phyloP scores from a whole-genome alignment of 2,888 invertebrate genomes.

The Cremastobaeus sp. region DNA sequence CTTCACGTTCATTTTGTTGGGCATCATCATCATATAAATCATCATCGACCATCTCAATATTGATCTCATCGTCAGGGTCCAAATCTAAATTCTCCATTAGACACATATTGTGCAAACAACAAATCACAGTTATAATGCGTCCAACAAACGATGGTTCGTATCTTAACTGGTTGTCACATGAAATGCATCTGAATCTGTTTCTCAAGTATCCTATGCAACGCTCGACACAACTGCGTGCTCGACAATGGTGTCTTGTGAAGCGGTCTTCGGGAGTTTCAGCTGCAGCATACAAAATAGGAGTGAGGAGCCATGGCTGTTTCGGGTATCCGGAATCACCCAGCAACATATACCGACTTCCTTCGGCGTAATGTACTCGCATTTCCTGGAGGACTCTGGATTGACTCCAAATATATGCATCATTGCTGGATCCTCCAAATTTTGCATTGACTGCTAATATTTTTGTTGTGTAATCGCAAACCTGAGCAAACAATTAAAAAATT shows the following conservation, averaged over 20 bases:
- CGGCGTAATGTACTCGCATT: background rate
- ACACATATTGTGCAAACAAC: constrained; percentile 2
- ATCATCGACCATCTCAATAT: background rate
- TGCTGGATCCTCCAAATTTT: background rate
- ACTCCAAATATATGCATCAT: background rate
- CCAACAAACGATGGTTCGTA: constrained; percentile 4
- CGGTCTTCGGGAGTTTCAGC: background rate
- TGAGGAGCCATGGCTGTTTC: background rate
- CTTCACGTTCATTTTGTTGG: background rate
- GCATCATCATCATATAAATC: background rate
- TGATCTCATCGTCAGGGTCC: background rate
- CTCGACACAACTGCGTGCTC: too few species aligned
- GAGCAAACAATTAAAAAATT: background rate
- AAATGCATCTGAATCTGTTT: constrained; percentile 8
- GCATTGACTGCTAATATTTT: constrained; percentile 3
- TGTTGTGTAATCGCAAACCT: constrained; percentile 1
- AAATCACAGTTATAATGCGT: background rate
- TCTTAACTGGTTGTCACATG: background rate
- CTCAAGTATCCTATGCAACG: background rate
- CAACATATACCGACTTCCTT: background rate
- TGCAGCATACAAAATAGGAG: background rate
- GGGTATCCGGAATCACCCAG: too few species aligned
- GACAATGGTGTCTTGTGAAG: background rate
- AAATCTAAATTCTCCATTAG: background rate
- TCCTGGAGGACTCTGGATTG: background rate